Conservation (phyloP, 2,113 vertebrate species). For the Ceratotherium simum region DNA sequence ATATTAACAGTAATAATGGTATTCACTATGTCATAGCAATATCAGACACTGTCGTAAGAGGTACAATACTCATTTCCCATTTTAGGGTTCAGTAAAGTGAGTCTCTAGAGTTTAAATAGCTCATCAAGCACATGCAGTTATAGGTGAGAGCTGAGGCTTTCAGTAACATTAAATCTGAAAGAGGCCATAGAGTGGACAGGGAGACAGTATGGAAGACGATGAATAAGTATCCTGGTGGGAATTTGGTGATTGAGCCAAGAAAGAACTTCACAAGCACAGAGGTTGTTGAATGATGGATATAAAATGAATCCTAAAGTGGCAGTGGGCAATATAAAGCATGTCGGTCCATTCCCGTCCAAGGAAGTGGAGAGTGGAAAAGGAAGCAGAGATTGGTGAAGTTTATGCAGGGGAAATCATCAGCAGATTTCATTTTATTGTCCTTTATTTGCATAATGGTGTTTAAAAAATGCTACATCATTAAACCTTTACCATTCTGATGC, state of each 20-base stretch:
- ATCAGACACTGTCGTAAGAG: no score
- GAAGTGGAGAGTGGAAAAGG: no score
- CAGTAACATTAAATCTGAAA: accelerated
- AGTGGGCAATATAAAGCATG: accelerated
- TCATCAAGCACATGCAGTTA: no score
- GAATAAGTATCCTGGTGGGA: accelerated
- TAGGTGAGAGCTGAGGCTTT: not conserved
- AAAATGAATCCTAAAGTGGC: accelerated
- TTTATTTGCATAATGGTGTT: not conserved
- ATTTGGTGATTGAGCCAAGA: not conserved
- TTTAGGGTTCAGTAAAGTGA: not conserved
- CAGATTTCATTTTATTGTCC: not conserved
- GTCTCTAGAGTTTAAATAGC: accelerated
- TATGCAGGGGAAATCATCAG: no score
- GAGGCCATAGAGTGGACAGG: accelerated
- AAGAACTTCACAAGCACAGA: no score
- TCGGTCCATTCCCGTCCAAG: accelerated
- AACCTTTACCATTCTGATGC: not conserved
- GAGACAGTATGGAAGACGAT: accelerated
- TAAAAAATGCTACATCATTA: not conserved
- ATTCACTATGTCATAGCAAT: accelerated
- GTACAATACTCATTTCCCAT: accelerated
- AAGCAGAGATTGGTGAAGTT: no score
- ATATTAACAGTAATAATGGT: accelerated
- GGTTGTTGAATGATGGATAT: accelerated